Conservation (phyloP, 2,113 vertebrate genomes). For the Patagioenas fasciata region DNA sequence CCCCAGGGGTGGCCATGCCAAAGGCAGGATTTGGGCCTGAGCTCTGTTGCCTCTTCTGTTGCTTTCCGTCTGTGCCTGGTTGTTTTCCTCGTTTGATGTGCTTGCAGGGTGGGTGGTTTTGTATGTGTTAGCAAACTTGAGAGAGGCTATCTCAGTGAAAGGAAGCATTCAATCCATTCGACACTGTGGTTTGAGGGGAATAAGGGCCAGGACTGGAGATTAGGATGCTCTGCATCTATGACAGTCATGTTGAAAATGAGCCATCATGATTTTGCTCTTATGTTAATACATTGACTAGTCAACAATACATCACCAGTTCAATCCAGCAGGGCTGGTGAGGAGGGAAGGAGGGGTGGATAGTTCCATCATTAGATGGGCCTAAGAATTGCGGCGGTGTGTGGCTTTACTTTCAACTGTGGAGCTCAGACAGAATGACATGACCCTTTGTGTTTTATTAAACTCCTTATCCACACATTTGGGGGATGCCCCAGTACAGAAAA, state of each 20-base stretch:
- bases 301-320: neutral
- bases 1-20: neutral
- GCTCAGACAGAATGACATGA: neutral
- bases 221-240: neutral
- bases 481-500: neutral
- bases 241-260: neutral
- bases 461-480: neutral
- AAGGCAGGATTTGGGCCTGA: neutral
- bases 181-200: neutral
- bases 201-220: neutral
- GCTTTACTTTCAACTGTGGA: neutral
- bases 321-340: neutral
- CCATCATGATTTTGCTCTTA: neutral
- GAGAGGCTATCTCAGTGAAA: neutral
- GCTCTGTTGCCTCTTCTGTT: neutral
- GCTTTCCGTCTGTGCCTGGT: neutral
- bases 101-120: neutral
- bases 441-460: neutral
- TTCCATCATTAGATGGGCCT: neutral
- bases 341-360: neutral
- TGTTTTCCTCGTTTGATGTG: neutral
- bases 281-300: neutral
- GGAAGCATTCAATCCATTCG: neutral
- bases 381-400: neutral
- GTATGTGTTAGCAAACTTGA: neutral